phyloP scores from a whole-genome alignment of 1,140 invertebrate genomes.

The Paraescarpia echinospica region DNA sequence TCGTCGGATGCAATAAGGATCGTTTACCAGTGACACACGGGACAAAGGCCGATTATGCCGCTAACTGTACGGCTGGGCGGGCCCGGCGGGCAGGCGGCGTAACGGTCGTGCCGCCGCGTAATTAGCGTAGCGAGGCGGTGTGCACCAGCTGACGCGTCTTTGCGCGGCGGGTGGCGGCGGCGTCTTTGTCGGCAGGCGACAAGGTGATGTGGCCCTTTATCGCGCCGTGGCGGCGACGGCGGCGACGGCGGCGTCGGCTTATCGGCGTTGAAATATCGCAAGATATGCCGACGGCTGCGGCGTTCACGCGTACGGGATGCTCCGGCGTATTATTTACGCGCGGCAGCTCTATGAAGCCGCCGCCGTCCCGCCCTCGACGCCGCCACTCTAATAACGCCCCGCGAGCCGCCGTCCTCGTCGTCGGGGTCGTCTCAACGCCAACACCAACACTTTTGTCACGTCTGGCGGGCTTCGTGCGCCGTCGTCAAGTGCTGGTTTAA shows the following conservation, averaged over 20 bases:
- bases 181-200: background rate
- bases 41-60: slow-evolving; percentile 3
- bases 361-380: background rate
- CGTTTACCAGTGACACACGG: background rate
- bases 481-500: background rate
- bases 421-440: background rate
- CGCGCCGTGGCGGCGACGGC: too few species aligned
- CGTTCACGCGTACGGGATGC: slow-evolving; percentile 2
- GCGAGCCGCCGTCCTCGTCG: background rate
- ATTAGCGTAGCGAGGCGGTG: background rate
- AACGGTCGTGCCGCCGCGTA: background rate
- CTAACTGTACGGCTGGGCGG: background rate
- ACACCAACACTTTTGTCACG: too few species aligned
- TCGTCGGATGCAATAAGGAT: slow-evolving; percentile 4
- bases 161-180: background rate
- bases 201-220: background rate
- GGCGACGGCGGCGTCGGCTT: background rate
- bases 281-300: background rate
- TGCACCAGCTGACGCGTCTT: background rate
- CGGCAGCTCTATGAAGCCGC: background rate
- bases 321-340: background rate
- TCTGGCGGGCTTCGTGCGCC: too few species aligned
- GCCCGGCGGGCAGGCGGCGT: background rate
- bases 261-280: slow-evolving; percentile 4
- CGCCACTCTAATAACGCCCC: background rate